Evolutionary conservation across 2,888 invertebrate genomes (phyloP).

Genomic region (Punctoribates punctum): DNA sequence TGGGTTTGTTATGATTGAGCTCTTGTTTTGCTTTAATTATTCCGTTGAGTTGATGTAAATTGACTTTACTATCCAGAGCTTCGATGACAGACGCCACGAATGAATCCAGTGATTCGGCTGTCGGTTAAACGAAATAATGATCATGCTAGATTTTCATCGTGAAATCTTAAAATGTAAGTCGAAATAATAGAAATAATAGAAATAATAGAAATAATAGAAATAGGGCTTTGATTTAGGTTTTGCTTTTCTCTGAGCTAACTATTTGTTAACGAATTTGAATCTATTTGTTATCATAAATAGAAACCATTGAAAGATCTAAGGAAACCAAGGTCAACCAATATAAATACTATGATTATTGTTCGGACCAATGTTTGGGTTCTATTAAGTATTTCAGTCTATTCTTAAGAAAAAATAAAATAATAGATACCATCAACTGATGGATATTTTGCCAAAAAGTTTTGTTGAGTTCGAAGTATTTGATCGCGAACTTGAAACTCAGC

Average conservation of each 20-base stretch:
- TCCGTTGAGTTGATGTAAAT: constrained; percentile 16
- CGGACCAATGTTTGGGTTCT: too few relatives aligned
- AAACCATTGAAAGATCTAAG: too few relatives aligned
- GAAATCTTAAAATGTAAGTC: too few relatives aligned
- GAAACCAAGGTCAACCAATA: too few relatives aligned
- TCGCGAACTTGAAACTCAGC: constrained; percentile 57
- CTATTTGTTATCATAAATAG: too few relatives aligned
- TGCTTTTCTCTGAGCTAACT: too few relatives aligned
- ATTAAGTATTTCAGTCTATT: too few relatives aligned
- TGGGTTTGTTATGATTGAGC: neutral
- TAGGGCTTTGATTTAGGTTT: neutral
- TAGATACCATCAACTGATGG: constrained; percentile 38
- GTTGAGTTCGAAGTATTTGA: constrained; percentile 43
- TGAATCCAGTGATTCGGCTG: constrained; percentile 19
- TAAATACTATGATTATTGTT: too few relatives aligned
- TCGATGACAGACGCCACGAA: neutral
- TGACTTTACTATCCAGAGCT: neutral
- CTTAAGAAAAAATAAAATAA: neutral
- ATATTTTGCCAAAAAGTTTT: constrained; percentile 41
- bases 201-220: neutral
- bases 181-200: neutral
- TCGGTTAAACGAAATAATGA: neutral
- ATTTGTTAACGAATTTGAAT: too few relatives aligned
- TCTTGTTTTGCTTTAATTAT: neutral
- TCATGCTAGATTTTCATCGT: too few relatives aligned